Evolutionary conservation across 2,888 invertebrate genomes (phyloP).

Genomic region (Steinernema carpocapsae): DNA sequence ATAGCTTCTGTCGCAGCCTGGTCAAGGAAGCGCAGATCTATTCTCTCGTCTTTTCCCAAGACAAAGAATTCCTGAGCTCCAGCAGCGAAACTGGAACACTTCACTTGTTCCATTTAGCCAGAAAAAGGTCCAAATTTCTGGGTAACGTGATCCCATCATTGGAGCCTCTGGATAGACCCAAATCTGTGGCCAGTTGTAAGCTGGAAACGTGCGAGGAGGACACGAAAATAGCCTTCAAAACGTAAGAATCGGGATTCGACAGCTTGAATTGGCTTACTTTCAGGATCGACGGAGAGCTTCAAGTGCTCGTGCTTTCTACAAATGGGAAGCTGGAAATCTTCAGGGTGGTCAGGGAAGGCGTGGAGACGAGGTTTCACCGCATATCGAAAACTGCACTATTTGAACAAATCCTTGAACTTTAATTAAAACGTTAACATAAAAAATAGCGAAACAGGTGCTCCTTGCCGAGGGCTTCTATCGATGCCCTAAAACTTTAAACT

Average conservation of each 20-base stretch:
- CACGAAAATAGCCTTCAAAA: neutral
- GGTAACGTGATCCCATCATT: neutral
- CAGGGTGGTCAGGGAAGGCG: neutral
- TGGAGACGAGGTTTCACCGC: too few relatives aligned
- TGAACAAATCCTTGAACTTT: too few relatives aligned
- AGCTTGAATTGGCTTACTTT: neutral
- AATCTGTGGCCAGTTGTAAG: neutral
- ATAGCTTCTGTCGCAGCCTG: slow-evolving; percentile 25
- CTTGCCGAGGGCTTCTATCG: too few relatives aligned
- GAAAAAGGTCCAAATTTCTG: neutral
- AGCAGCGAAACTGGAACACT: slow-evolving; percentile 12
- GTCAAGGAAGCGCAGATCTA: slow-evolving; percentile 41
- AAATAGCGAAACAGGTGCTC: too few relatives aligned
- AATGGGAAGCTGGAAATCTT: neutral
- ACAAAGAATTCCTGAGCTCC: slow-evolving; percentile 40
- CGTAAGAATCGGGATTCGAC: neutral
- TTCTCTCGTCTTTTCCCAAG: slow-evolving; percentile 44
- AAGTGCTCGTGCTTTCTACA: neutral
- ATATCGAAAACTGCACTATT: too few relatives aligned
- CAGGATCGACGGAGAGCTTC: neutral
- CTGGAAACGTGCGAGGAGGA: neutral
- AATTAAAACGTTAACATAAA: too few relatives aligned
- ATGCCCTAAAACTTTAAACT: too few relatives aligned
- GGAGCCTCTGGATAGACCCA: neutral
- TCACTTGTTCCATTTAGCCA: neutral